A percentile compares a stretch with the other conserved stretches of the same genome.
Evolutionary conservation across 2,113 vertebrate species (phyloP).

Genomic region (Nymphicus hollandicus): DNA sequence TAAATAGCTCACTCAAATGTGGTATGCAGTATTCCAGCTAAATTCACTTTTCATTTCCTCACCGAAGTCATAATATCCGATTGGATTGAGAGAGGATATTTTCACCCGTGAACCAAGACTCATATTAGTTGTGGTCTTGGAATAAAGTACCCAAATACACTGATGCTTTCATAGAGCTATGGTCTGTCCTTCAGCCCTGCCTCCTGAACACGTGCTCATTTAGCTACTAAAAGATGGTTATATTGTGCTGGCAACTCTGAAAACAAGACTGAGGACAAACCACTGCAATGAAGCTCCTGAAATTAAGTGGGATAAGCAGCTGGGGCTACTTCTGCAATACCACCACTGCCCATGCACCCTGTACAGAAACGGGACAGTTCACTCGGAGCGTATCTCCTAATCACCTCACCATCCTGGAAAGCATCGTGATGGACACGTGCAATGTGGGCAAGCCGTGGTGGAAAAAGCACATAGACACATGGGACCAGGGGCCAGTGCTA

Average conservation of each 20-base stretch:
- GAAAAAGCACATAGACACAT: accelerated
- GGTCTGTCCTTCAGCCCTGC: not conserved
- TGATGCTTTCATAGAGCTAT: accelerated
- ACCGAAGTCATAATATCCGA: not conserved
- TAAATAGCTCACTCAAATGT: not conserved
- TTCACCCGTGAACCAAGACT: not conserved
- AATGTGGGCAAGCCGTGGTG: accelerated
- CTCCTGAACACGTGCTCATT: accelerated
- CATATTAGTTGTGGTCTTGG: accelerated
- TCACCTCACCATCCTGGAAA: not conserved
- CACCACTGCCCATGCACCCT: not conserved
- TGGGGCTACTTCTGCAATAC: not conserved
- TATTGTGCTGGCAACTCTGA: not conserved
- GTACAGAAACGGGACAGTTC: not conserved
- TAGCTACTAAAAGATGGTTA: not conserved
- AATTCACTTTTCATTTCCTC: not conserved
- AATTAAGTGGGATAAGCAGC: not conserved
- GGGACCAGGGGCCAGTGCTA: not conserved
- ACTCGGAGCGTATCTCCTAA: not conserved
- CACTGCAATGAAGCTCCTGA: not conserved
- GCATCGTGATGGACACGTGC: accelerated
- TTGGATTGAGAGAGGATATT: not conserved
- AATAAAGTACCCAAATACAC: not conserved
- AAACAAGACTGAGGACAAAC: not conserved
- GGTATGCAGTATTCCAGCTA: not conserved